phyloP scores from a whole-genome alignment of 2,888 invertebrate genomes.

The Amphimallon solstitiale region DNA sequence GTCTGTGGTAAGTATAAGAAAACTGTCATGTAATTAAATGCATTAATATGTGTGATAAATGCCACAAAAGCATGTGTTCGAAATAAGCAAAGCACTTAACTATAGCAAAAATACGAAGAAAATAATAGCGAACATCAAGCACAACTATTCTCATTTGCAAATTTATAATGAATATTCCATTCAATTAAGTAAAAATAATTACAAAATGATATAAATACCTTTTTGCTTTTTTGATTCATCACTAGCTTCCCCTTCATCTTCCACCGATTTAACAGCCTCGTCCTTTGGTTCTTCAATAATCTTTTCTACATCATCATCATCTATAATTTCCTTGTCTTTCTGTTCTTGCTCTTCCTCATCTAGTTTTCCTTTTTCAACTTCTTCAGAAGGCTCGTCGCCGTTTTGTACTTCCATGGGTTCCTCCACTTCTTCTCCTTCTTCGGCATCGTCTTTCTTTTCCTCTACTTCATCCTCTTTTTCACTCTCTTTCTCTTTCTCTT shows the following conservation, averaged over 20 bases:
- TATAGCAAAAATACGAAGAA: no score
- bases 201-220: not conserved
- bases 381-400: constrained; percentile 49
- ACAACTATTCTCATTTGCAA: no score
- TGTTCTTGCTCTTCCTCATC: constrained; percentile 61
- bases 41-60: no score
- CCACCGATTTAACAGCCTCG: constrained; percentile 60
- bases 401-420: constrained; percentile 58
- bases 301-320: constrained; percentile 38
- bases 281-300: constrained; percentile 40
- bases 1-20: no score
- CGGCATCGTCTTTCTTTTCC: constrained; percentile 38
- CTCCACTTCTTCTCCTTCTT: constrained; percentile 58
- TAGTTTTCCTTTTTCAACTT: constrained; percentile 62
- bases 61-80: no score
- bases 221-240: constrained; percentile 13
- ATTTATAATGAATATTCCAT: not conserved
- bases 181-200: not conserved
- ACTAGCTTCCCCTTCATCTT: constrained; percentile 57
- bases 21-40: no score
- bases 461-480: constrained; percentile 35
- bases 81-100: no score
- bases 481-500: no score
- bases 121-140: no score
- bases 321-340: constrained; percentile 52